Evolutionary conservation across 2,888 invertebrate species (phyloP).

Genomic region (Drosophila mimetica): DNA sequence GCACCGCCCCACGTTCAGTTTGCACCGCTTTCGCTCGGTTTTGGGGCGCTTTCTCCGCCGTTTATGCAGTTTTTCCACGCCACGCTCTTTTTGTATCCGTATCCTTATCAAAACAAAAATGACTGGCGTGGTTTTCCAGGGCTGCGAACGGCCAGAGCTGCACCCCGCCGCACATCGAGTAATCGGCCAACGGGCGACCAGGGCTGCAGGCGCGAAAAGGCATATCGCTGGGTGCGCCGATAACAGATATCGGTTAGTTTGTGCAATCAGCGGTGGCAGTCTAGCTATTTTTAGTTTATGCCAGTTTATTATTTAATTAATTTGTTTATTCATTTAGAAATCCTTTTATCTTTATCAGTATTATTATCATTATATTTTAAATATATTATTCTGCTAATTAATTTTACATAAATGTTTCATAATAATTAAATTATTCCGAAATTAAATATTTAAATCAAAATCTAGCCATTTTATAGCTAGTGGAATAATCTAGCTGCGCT

Average conservation of each 20-base stretch:
- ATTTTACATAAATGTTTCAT: no score
- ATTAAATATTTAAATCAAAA: no score
- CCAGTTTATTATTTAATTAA: no score
- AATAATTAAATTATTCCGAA: no score
- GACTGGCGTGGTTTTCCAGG: conserved; percentile 79
- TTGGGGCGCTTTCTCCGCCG: conserved; percentile 63
- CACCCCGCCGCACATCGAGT: conserved; percentile 51
- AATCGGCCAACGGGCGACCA: conserved; percentile 22
- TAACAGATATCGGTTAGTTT: conserved; percentile 6
- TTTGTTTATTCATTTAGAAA: no score
- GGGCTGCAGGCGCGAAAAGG: conserved; percentile 23
- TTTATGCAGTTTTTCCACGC: conserved; percentile 72
- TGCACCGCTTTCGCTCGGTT: conserved; percentile 58
- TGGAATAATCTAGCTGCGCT: no score
- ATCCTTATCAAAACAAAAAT: conserved; percentile 83
- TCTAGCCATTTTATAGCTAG: conserved; percentile 2
- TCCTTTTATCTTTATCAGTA: no score
- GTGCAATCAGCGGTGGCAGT: background rate
- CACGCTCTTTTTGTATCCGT: conserved; percentile 79
- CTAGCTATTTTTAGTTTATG: background rate
- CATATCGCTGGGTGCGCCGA: conserved; percentile 16
- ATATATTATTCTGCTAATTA: no score
- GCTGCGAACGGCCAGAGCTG: conserved; percentile 59
- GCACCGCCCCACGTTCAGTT: conserved; percentile 59
- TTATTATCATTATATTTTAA: no score